Conservation (phyloP, 92 coral and sea anemone species). For the Meandrina meandrites region DNA sequence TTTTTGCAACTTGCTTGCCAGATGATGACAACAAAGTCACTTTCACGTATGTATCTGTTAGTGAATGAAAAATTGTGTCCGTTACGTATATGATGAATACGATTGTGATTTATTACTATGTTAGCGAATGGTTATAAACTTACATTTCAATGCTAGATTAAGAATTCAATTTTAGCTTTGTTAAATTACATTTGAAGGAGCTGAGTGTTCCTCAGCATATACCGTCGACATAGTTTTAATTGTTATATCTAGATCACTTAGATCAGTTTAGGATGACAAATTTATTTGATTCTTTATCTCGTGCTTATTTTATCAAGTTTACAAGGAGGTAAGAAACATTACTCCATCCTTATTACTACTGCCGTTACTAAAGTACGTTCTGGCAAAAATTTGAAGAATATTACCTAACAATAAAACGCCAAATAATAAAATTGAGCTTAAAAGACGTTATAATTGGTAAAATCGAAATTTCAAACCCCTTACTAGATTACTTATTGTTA, state of each 20-base stretch:
- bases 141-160: not conserved
- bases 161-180: not conserved
- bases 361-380: no score
- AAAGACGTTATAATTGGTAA: no score
- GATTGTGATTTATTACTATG: conserved; percentile 12
- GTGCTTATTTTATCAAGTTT: no score
- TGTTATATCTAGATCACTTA: not conserved
- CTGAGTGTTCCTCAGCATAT: no score
- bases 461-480: no score
- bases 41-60: conserved; percentile 98
- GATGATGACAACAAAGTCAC: conserved; percentile 93
- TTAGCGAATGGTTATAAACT: not conserved
- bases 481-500: no score
- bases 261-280: not conserved
- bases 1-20: conserved; percentile 98
- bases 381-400: no score
- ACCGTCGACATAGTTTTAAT: no score
- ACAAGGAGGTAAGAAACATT: no score
- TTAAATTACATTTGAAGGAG: not conserved
- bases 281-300: not conserved
- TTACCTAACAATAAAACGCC: no score
- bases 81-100: conserved; percentile 7
- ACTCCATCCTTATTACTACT: no score
- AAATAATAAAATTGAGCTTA: no score
- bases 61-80: conserved; percentile 43